Evolutionary conservation across 2,113 vertebrate genomes (phyloP).

Genomic region (Cottus gobio): DNA sequence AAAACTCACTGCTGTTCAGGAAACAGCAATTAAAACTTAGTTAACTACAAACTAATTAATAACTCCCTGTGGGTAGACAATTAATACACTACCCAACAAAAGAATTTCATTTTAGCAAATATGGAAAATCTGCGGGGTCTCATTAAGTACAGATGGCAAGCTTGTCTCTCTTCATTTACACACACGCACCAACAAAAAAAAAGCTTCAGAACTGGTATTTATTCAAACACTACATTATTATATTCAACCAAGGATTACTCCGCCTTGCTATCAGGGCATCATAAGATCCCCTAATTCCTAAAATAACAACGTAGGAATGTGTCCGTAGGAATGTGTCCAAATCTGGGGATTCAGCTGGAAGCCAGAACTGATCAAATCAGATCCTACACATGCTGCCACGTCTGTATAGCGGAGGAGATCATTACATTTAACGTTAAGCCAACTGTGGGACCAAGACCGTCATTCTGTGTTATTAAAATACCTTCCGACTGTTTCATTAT

Average conservation of each 20-base stretch:
- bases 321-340: background rate
- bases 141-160: slow-evolving; percentile 19
- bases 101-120: slow-evolving; percentile 28
- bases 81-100: slow-evolving; percentile 30
- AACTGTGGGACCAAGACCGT: background rate
- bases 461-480: slow-evolving; percentile 4
- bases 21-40: background rate
- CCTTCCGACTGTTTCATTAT: background rate
- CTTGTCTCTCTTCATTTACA: background rate
- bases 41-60: slow-evolving; percentile 22
- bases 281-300: slow-evolving; percentile 17
- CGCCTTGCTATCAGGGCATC: slow-evolving; percentile 1
- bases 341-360: slow-evolving; percentile 41
- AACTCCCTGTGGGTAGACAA: background rate
- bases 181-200: background rate
- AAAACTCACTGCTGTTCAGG: background rate
- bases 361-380: slow-evolving; percentile 16
- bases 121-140: slow-evolving; percentile 26
- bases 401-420: background rate
- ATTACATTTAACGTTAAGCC: background rate
- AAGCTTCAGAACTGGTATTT: slow-evolving; percentile 22
- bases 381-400: slow-evolving; percentile 8
- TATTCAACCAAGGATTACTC: slow-evolving; percentile 33
- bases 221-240: slow-evolving; percentile 27
- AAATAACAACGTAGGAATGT: slow-evolving; percentile 8